A percentile compares a stretch with the other conserved stretches of the same genome.
Evolutionary conservation across 1,140 invertebrate genomes (phyloP).

Genomic region (Saccostrea cuccullata): DNA sequence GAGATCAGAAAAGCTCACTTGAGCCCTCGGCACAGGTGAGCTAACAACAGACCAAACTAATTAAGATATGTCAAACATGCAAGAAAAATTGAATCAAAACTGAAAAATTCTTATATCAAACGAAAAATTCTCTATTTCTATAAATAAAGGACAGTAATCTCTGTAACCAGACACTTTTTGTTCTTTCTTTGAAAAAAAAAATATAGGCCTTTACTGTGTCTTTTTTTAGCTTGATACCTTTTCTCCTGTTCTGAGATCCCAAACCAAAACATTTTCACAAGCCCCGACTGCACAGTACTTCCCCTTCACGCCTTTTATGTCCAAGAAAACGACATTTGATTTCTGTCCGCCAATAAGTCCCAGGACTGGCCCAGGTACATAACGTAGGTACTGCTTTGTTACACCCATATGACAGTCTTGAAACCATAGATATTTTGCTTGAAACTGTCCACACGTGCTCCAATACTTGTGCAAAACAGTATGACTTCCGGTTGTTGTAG

Average conservation of each 20-base stretch:
- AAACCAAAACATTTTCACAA: slow-evolving; percentile 95
- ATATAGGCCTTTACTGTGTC: too few species aligned
- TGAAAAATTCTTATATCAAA: too few species aligned
- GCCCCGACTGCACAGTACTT: slow-evolving; percentile 90
- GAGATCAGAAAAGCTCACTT: too few species aligned
- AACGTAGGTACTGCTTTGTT: slow-evolving; percentile 97
- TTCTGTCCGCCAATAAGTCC: slow-evolving; percentile 90
- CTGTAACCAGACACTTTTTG: too few species aligned
- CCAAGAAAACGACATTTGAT: slow-evolving; percentile 86
- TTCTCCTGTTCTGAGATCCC: slow-evolving; percentile 94
- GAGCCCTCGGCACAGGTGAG: too few species aligned
- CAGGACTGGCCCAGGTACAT: slow-evolving; percentile 85
- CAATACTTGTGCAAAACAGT: not conserved
- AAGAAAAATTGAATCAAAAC: too few species aligned
- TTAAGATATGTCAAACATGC: too few species aligned
- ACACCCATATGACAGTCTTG: slow-evolving; percentile 86
- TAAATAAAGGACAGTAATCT: too few species aligned
- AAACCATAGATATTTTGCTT: not conserved
- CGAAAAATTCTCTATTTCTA: too few species aligned
- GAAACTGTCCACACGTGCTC: not conserved
- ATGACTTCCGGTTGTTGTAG: not conserved
- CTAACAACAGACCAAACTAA: too few species aligned
- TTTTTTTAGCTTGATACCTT: slow-evolving; percentile 83
- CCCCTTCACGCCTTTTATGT: slow-evolving; percentile 86
- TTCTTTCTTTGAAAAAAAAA: too few species aligned